Percentiles rank a stretch among this genome's conserved stretches.
phyloP scores from a whole-genome alignment of 2,797 vertebrate species.

The Decapterus maruadsi region DNA sequence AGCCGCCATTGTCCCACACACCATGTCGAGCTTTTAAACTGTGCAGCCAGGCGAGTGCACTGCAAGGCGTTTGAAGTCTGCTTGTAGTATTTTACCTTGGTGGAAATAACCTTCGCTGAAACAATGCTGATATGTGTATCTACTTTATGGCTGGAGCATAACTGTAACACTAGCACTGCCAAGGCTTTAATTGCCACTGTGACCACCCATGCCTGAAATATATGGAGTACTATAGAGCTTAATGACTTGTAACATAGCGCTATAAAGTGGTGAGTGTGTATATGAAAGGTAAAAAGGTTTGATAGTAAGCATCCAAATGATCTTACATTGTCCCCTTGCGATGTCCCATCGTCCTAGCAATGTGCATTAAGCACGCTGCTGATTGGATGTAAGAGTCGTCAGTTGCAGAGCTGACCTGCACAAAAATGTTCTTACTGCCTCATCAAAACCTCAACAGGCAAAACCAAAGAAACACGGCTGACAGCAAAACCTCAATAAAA shows the following conservation, averaged over 20 bases:
- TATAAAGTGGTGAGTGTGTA: constrained; percentile 48
- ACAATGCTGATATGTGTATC: constrained; percentile 56
- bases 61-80: constrained; percentile 63
- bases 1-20: constrained; percentile 74
- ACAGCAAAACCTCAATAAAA: neutral
- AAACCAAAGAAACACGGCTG: neutral
- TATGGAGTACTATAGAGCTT: constrained; percentile 41
- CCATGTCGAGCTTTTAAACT: constrained; percentile 73
- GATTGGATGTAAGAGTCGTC: constrained; percentile 3
- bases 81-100: constrained; percentile 21
- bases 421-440: neutral
- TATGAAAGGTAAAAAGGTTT: constrained; percentile 54
- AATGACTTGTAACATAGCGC: constrained; percentile 45
- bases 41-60: constrained; percentile 75
- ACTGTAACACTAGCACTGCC: constrained; percentile 42
- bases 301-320: constrained; percentile 6
- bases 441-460: neutral
- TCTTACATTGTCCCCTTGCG: constrained; percentile 5
- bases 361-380: neutral
- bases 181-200: constrained; percentile 49
- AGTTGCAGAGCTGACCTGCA: constrained; percentile 1
- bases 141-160: constrained; percentile 51
- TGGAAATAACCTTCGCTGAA: constrained; percentile 45
- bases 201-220: constrained; percentile 56
- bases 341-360: neutral